Base-by-base conservation (phyloP, 2,888 invertebrate species). In the Chalcis sispes region DNA sequence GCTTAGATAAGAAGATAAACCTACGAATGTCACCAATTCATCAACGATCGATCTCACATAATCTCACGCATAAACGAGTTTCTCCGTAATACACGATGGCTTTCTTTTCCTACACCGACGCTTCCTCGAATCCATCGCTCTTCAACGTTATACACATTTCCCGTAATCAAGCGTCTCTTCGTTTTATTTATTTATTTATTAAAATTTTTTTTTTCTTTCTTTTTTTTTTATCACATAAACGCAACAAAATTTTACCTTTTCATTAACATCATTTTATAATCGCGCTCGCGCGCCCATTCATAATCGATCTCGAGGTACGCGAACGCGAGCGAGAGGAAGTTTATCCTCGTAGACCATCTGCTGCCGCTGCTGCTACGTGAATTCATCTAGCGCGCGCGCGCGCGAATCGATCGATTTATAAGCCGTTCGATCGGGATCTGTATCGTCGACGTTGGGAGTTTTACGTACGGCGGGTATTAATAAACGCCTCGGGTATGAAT, bases 301-400 rank as follows among this genome's bases (percentile, higher is more conserved):
- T 86, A 86, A 85, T 85, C 82, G 84, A 72, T 80, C 78, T 56
- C 66, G 80, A n/a, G n/a, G n/a, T n/a, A n/a, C n/a, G n/a, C n/a
- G n/a, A n/a, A n/a, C n/a, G n/a, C n/a, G n/a, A n/a, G n/a, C n/a
- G n/a, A n/a, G n/a, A n/a, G n/a, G n/a, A 81, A 80, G 76, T 77
- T 75, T 74, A 79, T 82, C 83, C 72, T 83, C 81, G 83, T 85
- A 85, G 83, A 83, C 88, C 88, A 88, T 88, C 87, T 88, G 88
- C 85, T n/a, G n/a, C n/a, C n/a, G n/a, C n/a, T n/a, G n/a, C n/a
- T n/a, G n/a, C n/a, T n/a, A n/a, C n/a, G n/a, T n/a, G n/a, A n/a
- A n/a, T n/a, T n/a, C n/a, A n/a, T n/a, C n/a, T n/a, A n/a, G n/a
- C n/a, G n/a, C n/a, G n/a, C 83, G 84, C 82, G 73, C 75, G 78